phyloP scores from a whole-genome alignment of 2,113 vertebrate genomes.

The Alces alces region DNA sequence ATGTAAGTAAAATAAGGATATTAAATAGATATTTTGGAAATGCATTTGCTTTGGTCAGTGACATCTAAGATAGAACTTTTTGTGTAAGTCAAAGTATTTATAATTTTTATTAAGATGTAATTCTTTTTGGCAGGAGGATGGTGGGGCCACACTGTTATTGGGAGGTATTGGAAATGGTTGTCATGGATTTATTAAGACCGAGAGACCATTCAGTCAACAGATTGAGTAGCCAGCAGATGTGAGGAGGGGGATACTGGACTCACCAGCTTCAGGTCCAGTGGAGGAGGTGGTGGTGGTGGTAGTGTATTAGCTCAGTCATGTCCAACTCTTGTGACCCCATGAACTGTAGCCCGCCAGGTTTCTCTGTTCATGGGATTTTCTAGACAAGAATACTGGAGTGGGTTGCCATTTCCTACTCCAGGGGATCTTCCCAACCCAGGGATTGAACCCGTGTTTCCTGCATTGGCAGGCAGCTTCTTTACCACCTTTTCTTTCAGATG shows the following conservation, averaged over 20 bases:
- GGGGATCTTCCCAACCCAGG: neutral
- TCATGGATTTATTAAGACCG: neutral
- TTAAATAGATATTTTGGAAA: neutral
- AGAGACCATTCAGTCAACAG: neutral
- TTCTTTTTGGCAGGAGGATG: neutral
- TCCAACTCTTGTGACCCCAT: neutral
- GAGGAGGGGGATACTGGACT: neutral
- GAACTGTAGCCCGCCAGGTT: neutral
- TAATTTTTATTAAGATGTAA: neutral
- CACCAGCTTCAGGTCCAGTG: neutral
- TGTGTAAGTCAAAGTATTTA: neutral
- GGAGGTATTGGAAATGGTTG: neutral
- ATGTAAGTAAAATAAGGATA: slow-evolving; percentile 87
- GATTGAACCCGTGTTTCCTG: neutral
- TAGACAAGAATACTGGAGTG: neutral
- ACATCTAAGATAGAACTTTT: neutral
- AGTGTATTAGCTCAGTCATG: neutral
- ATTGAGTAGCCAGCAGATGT: neutral
- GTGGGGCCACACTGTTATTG: neutral
- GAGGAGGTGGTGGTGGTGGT: neutral
- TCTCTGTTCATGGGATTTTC: neutral
- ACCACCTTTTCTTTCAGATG: neutral
- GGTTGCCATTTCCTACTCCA: neutral
- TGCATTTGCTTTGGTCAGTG: slow-evolving; percentile 9
- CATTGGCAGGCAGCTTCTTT: neutral